Evolutionary conservation across 2,113 vertebrate species (phyloP), one percentile per base, ranked within the genome.

Genomic region (Malaclemys terrapin): DNA sequence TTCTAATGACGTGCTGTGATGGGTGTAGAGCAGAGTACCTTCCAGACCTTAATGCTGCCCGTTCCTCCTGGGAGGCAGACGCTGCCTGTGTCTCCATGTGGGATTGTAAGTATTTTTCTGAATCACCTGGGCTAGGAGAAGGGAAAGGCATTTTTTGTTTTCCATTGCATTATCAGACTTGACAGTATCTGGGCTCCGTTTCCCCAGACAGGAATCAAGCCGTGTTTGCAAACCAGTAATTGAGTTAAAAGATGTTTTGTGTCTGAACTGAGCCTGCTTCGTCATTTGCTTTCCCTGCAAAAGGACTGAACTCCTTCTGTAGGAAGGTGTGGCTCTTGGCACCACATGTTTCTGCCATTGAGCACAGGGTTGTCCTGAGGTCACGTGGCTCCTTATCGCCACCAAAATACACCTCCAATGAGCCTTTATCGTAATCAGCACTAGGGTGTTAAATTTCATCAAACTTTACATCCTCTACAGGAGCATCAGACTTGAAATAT

Each of bases 1-100:
- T 98, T 95, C 97, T 96, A 93, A 98, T 94, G 97, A 95, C 85
- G 93, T 88, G 95, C 98, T 50, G 78, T 89, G 97, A 91, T 98
- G 97, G 97, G 95, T 98, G 98, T 49, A 96, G 90, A 96, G 96
- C 95, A 94, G 97, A 97, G 94, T 75, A 93, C 98, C 97, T 98
- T 98, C 97, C 98, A 98, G 96, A 96, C 97, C 98, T 97, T 93
- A 45, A 84, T 96, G 93, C 93, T 96, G 96, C 95, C 96, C 84
- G 79, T 93, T 92, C 90, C 97, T 98, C 95, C 91, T 59, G 89
- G 97, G 97, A 93, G 81, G 85, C 57, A 85, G 82, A 1, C 75
- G 29, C 94, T 90, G 1, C 2, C 80, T 35, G 35, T 47, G 38
- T 95, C 92, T 94, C 78, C 0, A 6, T 84, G 89, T 97, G 96